A percentile compares a stretch with the other conserved stretches of the same genome.
Evolutionary conservation across 2,797 vertebrate species (phyloP).

Genomic region (Coregonus sp.): DNA sequence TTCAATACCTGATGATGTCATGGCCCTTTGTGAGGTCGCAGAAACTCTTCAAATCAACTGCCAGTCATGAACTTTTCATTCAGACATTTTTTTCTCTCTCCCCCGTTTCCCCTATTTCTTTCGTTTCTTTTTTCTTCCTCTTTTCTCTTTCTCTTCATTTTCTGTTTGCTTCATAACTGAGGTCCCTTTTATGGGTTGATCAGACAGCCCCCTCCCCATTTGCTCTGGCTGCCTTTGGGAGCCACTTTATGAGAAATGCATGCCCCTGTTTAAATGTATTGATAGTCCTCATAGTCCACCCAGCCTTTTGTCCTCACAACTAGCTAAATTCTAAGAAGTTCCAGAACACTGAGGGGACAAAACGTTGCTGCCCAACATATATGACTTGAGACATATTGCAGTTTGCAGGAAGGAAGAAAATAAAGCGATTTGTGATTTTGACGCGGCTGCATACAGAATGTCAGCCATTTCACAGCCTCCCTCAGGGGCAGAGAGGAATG

Average conservation of each 20-base stretch:
- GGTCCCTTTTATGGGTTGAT: slow-evolving; percentile 78
- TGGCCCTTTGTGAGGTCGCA: slow-evolving; percentile 82
- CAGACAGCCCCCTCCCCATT: slow-evolving; percentile 66
- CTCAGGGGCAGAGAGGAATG: slow-evolving; percentile 72
- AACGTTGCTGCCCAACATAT: slow-evolving; percentile 58
- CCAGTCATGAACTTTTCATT: slow-evolving; percentile 75
- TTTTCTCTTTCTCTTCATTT: slow-evolving; percentile 62
- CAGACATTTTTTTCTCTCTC: slow-evolving; percentile 56
- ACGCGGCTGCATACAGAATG: slow-evolving; percentile 57
- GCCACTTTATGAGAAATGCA: slow-evolving; percentile 75
- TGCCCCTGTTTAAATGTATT: slow-evolving; percentile 74
- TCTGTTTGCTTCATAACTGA: slow-evolving; percentile 73
- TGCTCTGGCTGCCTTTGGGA: slow-evolving; percentile 68
- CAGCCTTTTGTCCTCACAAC: slow-evolving; percentile 61
- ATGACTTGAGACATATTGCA: slow-evolving; percentile 71
- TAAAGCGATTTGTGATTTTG: slow-evolving; percentile 41
- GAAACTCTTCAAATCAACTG: slow-evolving; percentile 87
- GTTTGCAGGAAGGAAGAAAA: slow-evolving; percentile 39
- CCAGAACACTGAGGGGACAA: slow-evolving; percentile 58
- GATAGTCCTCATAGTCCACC: slow-evolving; percentile 67
- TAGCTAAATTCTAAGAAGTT: slow-evolving; percentile 64
- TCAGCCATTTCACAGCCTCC: slow-evolving; percentile 70
- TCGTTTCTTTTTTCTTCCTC: slow-evolving; percentile 72
- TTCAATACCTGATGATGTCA: slow-evolving; percentile 92
- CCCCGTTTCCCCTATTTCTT: slow-evolving; percentile 66